These are phyloP conservation scores for Ennomos fuscantarius DNA, from an alignment of 2,888 invertebrate genomes.

Conservation along the genomic window DNA sequence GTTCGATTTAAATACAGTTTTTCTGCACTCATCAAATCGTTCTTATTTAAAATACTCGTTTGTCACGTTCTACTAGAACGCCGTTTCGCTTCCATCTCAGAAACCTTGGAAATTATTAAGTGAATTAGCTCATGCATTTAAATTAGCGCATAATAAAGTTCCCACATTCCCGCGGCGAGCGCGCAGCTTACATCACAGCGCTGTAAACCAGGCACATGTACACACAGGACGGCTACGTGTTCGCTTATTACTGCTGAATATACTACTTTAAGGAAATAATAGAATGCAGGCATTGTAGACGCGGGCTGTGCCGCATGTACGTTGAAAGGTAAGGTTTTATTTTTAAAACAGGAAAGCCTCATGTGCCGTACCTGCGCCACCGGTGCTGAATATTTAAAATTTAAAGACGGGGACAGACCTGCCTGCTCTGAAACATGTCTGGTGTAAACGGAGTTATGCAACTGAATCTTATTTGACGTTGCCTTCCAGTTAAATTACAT, in stretches of 20 bases:
- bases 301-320: not conserved
- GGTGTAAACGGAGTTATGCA: not conserved
- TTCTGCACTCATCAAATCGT: no score
- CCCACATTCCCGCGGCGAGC: not conserved
- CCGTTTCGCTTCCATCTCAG: conserved; percentile 1
- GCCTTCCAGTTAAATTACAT: no score
- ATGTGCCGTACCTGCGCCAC: not conserved
- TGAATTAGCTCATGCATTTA: conserved; percentile 11
- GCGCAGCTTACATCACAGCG: not conserved
- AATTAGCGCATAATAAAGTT: conserved; percentile 5
- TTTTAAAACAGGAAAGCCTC: conserved; percentile 1
- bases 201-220: not conserved
- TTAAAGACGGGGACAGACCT: not conserved
- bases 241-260: not conserved
- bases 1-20: no score
- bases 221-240: not conserved
- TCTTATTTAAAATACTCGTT: not conserved
- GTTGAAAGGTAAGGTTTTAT: not conserved
- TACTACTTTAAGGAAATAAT: not conserved
- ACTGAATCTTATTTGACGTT: not conserved
- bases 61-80: not conserved
- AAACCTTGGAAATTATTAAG: conserved; percentile 2
- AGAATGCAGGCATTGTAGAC: not conserved
- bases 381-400: conserved; percentile 8
- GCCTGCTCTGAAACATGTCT: not conserved